phyloP scores from a whole-genome alignment of 2,797 vertebrate species.

The Labeo calbasu region DNA sequence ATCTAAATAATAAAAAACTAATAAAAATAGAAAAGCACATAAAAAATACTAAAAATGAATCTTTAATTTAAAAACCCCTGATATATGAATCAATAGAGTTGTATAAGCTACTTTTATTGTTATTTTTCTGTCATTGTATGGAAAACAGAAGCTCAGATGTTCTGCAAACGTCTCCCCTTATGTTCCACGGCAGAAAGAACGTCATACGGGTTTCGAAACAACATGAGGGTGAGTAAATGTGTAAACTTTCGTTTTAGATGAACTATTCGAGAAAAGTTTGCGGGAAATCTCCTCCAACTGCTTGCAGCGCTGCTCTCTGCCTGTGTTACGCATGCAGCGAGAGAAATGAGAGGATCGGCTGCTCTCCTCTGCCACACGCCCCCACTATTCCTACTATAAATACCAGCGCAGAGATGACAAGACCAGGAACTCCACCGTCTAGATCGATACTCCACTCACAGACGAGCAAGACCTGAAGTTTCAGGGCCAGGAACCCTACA shows the following conservation, averaged over 20 bases:
- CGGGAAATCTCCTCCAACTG: not conserved
- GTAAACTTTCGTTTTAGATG: not conserved
- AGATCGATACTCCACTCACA: constrained; percentile 55
- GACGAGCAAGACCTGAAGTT: constrained; percentile 34
- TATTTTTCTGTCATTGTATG: not conserved
- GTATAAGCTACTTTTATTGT: not conserved
- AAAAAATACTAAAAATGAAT: not conserved
- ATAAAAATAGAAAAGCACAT: not conserved
- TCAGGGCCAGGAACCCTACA: constrained; percentile 22
- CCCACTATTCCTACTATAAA: constrained; percentile 51
- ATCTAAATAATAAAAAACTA: not conserved
- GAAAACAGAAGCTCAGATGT: not conserved
- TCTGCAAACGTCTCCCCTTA: not conserved
- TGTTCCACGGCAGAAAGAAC: not conserved
- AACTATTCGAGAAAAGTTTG: not conserved
- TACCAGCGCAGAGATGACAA: constrained; percentile 50
- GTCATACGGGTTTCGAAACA: not conserved
- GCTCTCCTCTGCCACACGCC: constrained; percentile 49
- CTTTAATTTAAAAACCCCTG: not conserved
- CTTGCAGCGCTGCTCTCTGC: constrained; percentile 9
- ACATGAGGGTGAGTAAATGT: not conserved
- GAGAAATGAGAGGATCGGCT: constrained; percentile 50
- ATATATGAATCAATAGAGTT: not conserved
- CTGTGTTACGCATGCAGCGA: constrained; percentile 27
- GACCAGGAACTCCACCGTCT: constrained; percentile 48